These are phyloP conservation scores for Atherinomorus stipes DNA, from an alignment of 2,113 vertebrate genomes.

Conservation along the genomic window DNA sequence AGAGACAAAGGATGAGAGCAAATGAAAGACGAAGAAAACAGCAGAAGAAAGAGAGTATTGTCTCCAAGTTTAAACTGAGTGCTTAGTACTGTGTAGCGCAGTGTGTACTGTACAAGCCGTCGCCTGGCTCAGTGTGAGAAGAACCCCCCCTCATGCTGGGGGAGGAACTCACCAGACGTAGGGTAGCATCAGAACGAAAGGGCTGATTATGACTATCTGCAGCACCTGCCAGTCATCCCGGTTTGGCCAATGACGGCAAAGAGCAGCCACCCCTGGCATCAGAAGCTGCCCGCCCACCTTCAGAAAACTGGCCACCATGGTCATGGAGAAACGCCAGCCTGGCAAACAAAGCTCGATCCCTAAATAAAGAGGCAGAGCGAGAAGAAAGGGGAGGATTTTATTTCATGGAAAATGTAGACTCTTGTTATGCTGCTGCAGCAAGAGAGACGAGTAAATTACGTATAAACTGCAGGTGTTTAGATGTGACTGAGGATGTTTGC, in stretches of 20 bases:
- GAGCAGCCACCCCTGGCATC: slow-evolving; percentile 92
- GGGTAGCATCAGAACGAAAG: slow-evolving; percentile 94
- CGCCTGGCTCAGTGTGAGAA: slow-evolving; percentile 65
- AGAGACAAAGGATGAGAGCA: slow-evolving; percentile 37
- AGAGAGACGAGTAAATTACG: slow-evolving; percentile 17
- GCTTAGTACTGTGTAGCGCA: slow-evolving; percentile 37
- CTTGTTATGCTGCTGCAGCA: background rate
- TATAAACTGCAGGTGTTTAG: background rate
- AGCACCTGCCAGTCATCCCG: slow-evolving; percentile 94
- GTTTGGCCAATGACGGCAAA: slow-evolving; percentile 85
- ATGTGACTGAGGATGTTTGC: slow-evolving; percentile 6
- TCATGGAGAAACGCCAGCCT: slow-evolving; percentile 94
- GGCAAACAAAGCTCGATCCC: slow-evolving; percentile 97
- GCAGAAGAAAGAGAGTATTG: slow-evolving; percentile 71
- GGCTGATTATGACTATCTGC: slow-evolving; percentile 95
- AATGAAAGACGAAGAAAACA: slow-evolving; percentile 42
- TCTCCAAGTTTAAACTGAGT: slow-evolving; percentile 33
- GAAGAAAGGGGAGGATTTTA: slow-evolving; percentile 11
- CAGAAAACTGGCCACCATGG: slow-evolving; percentile 96
- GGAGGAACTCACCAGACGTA: slow-evolving; percentile 92
- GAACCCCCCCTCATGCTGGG: slow-evolving; percentile 9
- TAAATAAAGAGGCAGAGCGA: slow-evolving; percentile 55
- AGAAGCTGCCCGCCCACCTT: slow-evolving; percentile 94
- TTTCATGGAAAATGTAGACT: slow-evolving; percentile 10
- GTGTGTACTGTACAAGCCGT: slow-evolving; percentile 69